These are phyloP conservation scores for Falco columbarius DNA, from an alignment of 2,797 vertebrate species.

Conservation along the genomic window DNA sequence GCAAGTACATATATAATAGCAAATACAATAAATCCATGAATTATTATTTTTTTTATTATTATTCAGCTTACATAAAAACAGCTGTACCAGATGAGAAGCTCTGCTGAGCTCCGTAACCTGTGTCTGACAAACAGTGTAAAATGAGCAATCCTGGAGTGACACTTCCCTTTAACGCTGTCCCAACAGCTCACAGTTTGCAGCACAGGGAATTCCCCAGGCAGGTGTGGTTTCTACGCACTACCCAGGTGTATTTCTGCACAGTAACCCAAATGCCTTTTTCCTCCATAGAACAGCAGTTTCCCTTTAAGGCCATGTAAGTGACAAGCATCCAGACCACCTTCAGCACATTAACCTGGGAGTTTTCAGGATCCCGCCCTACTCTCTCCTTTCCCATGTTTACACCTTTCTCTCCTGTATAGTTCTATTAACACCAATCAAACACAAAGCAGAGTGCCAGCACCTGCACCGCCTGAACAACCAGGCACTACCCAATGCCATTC, in stretches of 20 bases:
- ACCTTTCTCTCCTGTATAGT: neutral
- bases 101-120: neutral
- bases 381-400: neutral
- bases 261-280: neutral
- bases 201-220: neutral
- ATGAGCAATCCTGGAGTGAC: rapidly evolving
- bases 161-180: neutral
- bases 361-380: neutral
- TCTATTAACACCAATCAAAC: neutral
- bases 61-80: neutral
- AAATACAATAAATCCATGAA: neutral
- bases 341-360: neutral
- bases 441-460: neutral
- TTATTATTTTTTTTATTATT: neutral
- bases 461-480: neutral
- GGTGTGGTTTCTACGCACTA: neutral
- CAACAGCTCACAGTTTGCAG: neutral
- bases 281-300: neutral
- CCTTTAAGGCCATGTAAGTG: neutral
- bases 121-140: neutral
- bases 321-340: neutral
- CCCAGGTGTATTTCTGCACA: neutral
- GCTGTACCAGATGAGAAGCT: neutral
- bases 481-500: too few species aligned
- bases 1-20: neutral